Evolutionary conservation across 2,888 invertebrate genomes (phyloP), one percentile per base, ranked within the genome.

Genomic region (Sialis fuliginosa): DNA sequence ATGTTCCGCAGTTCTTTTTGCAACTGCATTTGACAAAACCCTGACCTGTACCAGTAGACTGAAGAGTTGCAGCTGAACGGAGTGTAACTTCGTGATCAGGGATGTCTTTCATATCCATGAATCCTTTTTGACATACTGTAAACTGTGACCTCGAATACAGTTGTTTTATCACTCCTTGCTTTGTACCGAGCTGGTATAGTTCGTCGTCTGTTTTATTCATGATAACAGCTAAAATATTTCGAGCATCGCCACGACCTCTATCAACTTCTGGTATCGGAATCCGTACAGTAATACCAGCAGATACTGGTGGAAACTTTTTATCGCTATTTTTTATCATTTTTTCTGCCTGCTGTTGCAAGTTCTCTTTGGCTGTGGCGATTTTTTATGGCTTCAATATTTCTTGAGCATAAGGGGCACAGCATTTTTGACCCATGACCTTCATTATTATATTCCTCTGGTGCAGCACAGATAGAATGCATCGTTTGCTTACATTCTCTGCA

Each of bases 201-300:
- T 9, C 35, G 9, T 9, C 35, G 7, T 34, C 35, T 7, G 9
- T 9, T 8, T 8, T 9, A 7, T 34, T 9, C 35, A 45, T n/a
- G n/a, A 45, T 39, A 8, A 45, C 45, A 13, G 10, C 40, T 41
- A 45, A 39, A 13, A 45, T 41, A 45, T 37, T 41, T 45, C 45
- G 45, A 41, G 40, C 40, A 45, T 45, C 45, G n/a, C 10, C 45
- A 41, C 45, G 39, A 41, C 45, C 31, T 40, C 45, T 40, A 41
- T 30, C 46, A 30, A 12, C 44, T 46, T 46, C 44, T 46, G 46
- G 46, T 44, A 46, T 39, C 45, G 45, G 45, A 46, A 46, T 46
- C 45, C 46, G 46, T 46, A 46, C 45, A 8, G 35, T 46, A 12
- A n/a, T 46, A 46, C 33, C 44, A 8, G 7, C 10, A 8, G 7